phyloP scores from a whole-genome alignment of 1,140 invertebrate species.

The Paralvinella palmiformis region DNA sequence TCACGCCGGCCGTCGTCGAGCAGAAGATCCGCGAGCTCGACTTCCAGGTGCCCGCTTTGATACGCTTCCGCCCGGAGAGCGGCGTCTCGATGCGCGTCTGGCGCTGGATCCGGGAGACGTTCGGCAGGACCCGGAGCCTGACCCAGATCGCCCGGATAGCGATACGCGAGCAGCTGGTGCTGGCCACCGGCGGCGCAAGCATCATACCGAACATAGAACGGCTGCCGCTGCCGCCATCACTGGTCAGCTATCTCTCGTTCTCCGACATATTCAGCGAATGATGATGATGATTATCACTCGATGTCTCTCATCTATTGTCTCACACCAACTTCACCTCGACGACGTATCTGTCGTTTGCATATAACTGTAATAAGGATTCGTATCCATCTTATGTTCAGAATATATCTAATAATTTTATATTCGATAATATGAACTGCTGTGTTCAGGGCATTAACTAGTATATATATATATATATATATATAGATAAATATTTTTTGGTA shows the following conservation, averaged over 20 bases:
- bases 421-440: no score
- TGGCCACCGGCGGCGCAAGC: background rate
- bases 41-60: background rate
- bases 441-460: no score
- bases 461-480: no score
- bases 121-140: background rate
- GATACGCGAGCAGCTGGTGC: constrained; percentile 9
- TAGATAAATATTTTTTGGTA: no score
- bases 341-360: no score
- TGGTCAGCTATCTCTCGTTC: constrained; percentile 4
- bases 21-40: constrained; percentile 7
- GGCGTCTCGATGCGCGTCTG: constrained; percentile 3
- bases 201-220: background rate
- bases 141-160: background rate
- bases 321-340: no score
- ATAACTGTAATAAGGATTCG: no score
- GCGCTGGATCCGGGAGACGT: constrained; percentile 1
- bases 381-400: no score
- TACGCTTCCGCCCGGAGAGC: background rate
- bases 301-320: no score
- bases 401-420: no score
- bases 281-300: no score
- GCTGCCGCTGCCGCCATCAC: constrained; percentile 7
- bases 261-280: constrained; percentile 1
- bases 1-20: background rate